Conservation (phyloP, 2,888 invertebrate species). For the Ectemnius lituratus region DNA sequence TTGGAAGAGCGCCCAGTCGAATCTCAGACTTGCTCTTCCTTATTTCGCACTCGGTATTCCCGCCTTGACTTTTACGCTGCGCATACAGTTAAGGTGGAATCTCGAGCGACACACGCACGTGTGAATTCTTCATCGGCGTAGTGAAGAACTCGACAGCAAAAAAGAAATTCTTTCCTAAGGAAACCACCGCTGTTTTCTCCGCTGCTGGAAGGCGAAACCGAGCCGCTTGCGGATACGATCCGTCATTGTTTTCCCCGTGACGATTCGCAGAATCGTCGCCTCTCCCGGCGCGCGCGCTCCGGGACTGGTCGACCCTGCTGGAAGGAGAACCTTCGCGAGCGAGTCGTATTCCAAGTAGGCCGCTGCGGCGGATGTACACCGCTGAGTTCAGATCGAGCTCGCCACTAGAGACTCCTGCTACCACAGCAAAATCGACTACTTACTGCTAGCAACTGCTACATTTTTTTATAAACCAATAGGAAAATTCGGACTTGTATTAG, state of each 20-base stretch:
- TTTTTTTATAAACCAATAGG: not conserved
- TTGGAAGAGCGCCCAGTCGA: not conserved
- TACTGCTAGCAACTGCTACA: not conserved
- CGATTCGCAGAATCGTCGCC: conserved; percentile 54
- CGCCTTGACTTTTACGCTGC: not conserved
- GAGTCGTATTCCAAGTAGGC: conserved; percentile 64
- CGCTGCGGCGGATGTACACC: conserved; percentile 59
- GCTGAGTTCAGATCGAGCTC: conserved; percentile 50
- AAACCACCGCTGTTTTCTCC: conserved; percentile 41
- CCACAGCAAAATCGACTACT: too few relatives aligned
- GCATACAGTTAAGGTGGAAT: not conserved
- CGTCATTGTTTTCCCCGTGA: conserved; percentile 50
- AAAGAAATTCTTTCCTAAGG: conserved; percentile 35
- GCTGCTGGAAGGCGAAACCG: conserved; percentile 48
- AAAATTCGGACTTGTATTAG: not conserved
- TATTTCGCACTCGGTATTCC: not conserved
- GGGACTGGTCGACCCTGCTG: conserved; percentile 59
- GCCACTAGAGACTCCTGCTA: too few relatives aligned
- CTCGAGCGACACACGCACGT: not conserved
- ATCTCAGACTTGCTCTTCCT: not conserved
- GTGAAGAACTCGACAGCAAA: not conserved
- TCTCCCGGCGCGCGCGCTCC: conserved; percentile 28
- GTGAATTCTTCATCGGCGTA: too few relatives aligned
- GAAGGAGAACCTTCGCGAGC: conserved; percentile 60
- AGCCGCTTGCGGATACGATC: conserved; percentile 38